phyloP scores from a whole-genome alignment of 2,888 invertebrate species.

The Scaptomyza reducta region DNA sequence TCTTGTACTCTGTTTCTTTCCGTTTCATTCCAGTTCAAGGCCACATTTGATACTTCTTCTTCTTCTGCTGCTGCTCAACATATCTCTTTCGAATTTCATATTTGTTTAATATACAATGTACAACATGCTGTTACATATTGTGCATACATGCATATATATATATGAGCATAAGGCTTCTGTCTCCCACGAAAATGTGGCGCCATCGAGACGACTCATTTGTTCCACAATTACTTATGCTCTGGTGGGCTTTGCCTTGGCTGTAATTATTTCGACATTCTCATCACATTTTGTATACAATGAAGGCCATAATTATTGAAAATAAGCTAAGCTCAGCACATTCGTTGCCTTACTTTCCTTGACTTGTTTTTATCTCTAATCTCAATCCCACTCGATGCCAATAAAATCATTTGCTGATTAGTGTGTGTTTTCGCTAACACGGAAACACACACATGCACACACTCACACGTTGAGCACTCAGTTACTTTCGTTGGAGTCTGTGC shows the following conservation, averaged over 20 bases:
- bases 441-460: not conserved
- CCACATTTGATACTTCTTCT: not conserved
- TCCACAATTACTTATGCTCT: conserved; percentile 28
- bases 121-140: conserved; percentile 33
- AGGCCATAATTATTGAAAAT: conserved; percentile 68
- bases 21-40: conserved; percentile 12
- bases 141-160: conserved; percentile 51
- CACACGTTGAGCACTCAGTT: conserved; percentile 2
- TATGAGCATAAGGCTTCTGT: not conserved
- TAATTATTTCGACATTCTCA: conserved; percentile 69
- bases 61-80: too few species aligned
- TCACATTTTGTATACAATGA: conserved; percentile 42
- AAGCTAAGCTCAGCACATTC: conserved; percentile 72
- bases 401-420: conserved; percentile 70
- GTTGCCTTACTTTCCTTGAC: conserved; percentile 30
- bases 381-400: conserved; percentile 47
- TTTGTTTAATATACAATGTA: conserved; percentile 11
- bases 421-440: conserved; percentile 25
- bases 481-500: conserved; percentile 44
- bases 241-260: conserved; percentile 11
- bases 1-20: conserved; percentile 47
- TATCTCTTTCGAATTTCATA: conserved; percentile 12
- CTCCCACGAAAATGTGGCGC: conserved; percentile 36
- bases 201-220: conserved; percentile 43
- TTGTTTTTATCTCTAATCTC: not conserved